Evolutionary conservation across 2,888 invertebrate species (phyloP), one percentile per base, ranked within the genome.

Genomic region (Eristalinus aeneus): DNA sequence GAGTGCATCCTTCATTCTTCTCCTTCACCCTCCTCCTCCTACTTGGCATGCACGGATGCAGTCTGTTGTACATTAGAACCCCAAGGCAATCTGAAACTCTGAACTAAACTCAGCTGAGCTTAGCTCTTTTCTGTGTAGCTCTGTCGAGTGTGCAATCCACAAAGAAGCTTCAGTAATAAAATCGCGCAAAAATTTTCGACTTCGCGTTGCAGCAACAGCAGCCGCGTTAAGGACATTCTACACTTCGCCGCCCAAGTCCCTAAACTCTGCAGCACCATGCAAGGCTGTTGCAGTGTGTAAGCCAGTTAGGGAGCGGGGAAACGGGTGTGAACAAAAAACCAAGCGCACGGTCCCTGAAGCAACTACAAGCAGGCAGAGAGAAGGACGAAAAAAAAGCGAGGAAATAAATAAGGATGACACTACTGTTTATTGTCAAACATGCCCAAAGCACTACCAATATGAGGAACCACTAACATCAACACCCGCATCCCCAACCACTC

Each of bases 381-480:
- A 0, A 22, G 20, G 8, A 56, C 2, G 0, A 54, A 54, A 22
- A 56, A 56, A 56, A 23, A 56, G 1, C 11, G 23, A 56, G 56
- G 23, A 56, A 23, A 76, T 71, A 84, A 79, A 84, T 80, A 84
- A 80, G 79, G 79, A 75, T 71, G 79, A 84, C 75, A 65, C 22
- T 22, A 75, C 79, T 71, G 79, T 80, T 79, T 84, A 71, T 84
- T 84, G 79, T 80, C 65, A 80, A 79, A 79, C 65, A 84, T 71
- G 74, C 83, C 83, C 83, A 69, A 39, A 58, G 74, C 73, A 54
- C 31, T 39, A 58, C 58, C 56, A 36, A 63, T 78, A 63, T 64
- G 56, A 22, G 46, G 22, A 53, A 58, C 68, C 73, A 36, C 61
- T 20, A 64, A 67, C 72, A 12, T 61, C 54, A 65, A 36, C 68